Evolutionary conservation across 2,797 vertebrate species (phyloP).

Genomic region (Pelodytes ibericus): DNA sequence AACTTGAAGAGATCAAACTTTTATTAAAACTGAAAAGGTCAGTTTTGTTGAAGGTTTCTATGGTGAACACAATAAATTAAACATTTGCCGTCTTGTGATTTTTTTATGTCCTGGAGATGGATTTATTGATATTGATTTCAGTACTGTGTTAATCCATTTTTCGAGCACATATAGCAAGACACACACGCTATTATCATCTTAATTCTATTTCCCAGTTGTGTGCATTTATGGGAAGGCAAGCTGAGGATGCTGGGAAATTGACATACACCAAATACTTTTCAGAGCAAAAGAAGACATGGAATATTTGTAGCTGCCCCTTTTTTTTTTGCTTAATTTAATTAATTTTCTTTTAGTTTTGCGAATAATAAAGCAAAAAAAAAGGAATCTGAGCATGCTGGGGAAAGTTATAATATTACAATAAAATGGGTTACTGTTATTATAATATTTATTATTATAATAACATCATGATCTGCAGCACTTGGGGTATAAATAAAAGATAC

Average conservation of each 20-base stretch:
- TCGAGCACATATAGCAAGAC: constrained; percentile 15
- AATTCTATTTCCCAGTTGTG: constrained; percentile 46
- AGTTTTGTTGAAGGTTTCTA: constrained; percentile 73
- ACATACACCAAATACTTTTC: not conserved
- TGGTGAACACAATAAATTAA: constrained; percentile 75
- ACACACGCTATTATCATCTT: constrained; percentile 28
- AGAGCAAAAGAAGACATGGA: not conserved
- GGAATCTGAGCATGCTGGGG: no score
- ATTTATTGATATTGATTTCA: constrained; percentile 57
- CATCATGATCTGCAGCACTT: no score
- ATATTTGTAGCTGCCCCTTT: not conserved
- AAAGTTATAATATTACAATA: no score
- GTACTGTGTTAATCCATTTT: constrained; percentile 56
- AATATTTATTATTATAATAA: no score
- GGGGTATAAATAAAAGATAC: no score
- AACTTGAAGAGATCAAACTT: constrained; percentile 69
- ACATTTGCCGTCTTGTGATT: constrained; percentile 62
- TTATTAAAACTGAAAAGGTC: constrained; percentile 80
- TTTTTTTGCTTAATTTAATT: not conserved
- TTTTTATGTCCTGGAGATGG: constrained; percentile 47
- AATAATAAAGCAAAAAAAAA: no score
- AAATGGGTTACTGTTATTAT: no score
- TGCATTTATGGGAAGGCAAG: constrained; percentile 21
- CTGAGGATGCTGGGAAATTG: constrained; percentile 12
- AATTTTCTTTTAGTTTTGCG: no score